Evolutionary conservation across 2,113 vertebrate species (phyloP), one percentile per base, ranked within the genome.

Genomic region (Pangasianodon hypophthalmus): DNA sequence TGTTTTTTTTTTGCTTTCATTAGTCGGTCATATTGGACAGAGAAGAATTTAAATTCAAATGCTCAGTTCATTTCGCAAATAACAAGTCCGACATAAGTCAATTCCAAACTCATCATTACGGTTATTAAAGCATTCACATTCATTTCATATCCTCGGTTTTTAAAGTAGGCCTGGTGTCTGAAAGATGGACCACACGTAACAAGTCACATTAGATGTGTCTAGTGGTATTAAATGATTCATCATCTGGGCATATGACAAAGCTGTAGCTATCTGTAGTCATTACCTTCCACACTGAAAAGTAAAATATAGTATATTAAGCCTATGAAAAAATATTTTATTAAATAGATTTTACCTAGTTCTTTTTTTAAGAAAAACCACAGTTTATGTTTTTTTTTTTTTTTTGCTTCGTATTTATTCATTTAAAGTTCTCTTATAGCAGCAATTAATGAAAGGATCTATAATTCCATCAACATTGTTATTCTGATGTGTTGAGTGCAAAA

Each of bases 1-100:
- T 69, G 90, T 92, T 58, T 91, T 90, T 88, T 88, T 0, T 62
- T 26, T 26, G 58, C 92, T 91, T 94, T 80, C 69, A 84, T 24
- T 92, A 90, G 90, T 89, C 26, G 32, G 89, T 92, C 89, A 89
- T 89, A 84, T 89, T 93, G 90, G 80, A 58, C n/a, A 82, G 29
- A 62, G 44, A 67, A 67, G 4, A 48, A 54, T 82, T 41, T 75
- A 44, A 52, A 52, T 50, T 37, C 44, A 88, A 82, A 67, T 52
- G 29, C 62, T 52, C 8, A 58, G 75, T 83, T 83, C 62, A 73
- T 88, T 88, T 54, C 62, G 58, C 62, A 84, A 56, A 44, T 56
- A 88, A 82, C n/a, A 82, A 2, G 10, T 82, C 21, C 29, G 48
- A 54, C 7, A 56, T 19, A 83, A 60, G 37, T 32, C 41, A 48